A percentile compares a stretch with the other conserved stretches of the same genome.
These are phyloP conservation scores for Megaleporinus macrocephalus DNA, from an alignment of 2,113 vertebrate species.

Conservation along the genomic window DNA sequence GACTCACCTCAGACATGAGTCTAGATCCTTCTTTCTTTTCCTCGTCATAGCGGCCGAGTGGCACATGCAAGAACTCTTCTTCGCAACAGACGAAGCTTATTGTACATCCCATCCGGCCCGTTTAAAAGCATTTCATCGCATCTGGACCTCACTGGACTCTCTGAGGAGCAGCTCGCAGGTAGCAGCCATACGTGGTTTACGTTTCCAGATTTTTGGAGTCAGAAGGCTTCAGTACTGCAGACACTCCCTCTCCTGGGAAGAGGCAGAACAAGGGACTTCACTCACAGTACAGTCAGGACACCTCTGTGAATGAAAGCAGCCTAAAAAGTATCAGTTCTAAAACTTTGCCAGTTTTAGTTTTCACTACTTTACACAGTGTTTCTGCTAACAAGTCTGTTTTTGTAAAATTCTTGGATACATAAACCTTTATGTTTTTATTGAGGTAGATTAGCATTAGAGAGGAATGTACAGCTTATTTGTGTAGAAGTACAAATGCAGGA, in stretches of 20 bases:
- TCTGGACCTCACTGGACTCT: not conserved
- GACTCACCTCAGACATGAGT: slow-evolving; percentile 24
- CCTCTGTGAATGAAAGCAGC: not conserved
- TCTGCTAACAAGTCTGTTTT: too few species aligned
- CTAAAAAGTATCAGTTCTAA: not conserved
- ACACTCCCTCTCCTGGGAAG: not conserved
- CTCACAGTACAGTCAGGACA: not conserved
- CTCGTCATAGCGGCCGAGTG: not conserved
- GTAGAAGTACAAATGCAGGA: too few species aligned
- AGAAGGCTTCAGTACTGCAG: not conserved
- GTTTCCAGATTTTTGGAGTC: not conserved
- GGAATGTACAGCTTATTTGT: too few species aligned
- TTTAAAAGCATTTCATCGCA: slow-evolving; percentile 6
- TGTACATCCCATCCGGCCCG: slow-evolving; percentile 59
- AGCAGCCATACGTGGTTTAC: not conserved
- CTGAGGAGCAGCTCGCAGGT: not conserved
- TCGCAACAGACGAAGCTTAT: slow-evolving; percentile 61
- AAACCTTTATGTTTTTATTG: too few species aligned
- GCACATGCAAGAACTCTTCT: slow-evolving; percentile 47
- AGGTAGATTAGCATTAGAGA: too few species aligned
- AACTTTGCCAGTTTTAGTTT: too few species aligned
- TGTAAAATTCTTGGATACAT: too few species aligned
- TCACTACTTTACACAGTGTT: too few species aligned
- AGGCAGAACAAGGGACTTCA: not conserved
- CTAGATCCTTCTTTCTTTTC: slow-evolving; percentile 25